These are phyloP conservation scores for Cheilosia vernalis DNA, from an alignment of 2,888 invertebrate genomes.

Conservation along the genomic window DNA sequence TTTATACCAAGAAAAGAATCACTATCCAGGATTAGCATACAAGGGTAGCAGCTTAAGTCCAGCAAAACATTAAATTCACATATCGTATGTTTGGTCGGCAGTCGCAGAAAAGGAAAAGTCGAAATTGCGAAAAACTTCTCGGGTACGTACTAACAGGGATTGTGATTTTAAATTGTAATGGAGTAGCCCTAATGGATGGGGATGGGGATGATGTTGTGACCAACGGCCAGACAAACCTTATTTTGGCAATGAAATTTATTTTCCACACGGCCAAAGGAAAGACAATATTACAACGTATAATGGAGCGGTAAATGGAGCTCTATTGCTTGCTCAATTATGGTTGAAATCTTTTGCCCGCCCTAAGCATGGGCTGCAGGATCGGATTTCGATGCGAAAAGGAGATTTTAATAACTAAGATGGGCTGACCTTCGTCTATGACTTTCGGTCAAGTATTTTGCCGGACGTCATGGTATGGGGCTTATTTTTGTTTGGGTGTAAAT, in stretches of 20 bases:
- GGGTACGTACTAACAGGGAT: slow-evolving; percentile 32
- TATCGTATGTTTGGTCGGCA: slow-evolving; percentile 51
- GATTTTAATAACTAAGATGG: slow-evolving; percentile 58
- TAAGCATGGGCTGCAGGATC: neutral
- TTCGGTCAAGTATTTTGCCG: neutral
- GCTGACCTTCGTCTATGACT: slow-evolving; percentile 26
- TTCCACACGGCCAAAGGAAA: neutral
- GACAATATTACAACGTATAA: slow-evolving; percentile 26
- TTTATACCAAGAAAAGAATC: slow-evolving; percentile 34
- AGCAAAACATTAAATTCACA: slow-evolving; percentile 60
- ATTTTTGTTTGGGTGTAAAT: no score
- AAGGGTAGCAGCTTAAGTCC: slow-evolving; percentile 63
- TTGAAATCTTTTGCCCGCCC: slow-evolving; percentile 35
- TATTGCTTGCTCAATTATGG: slow-evolving; percentile 62
- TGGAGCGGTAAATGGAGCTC: slow-evolving; percentile 62
- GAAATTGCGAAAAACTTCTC: neutral
- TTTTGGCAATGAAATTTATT: slow-evolving; percentile 50
- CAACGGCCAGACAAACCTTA: slow-evolving; percentile 46
- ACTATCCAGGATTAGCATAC: slow-evolving; percentile 64
- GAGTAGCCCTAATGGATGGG: slow-evolving; percentile 50
- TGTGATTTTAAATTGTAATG: slow-evolving; percentile 69
- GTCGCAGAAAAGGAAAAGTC: neutral
- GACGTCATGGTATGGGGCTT: no score
- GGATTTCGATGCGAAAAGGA: slow-evolving; percentile 36
- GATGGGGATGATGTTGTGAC: neutral